A percentile compares a stretch with the other conserved stretches of the same genome.
Evolutionary conservation across 2,797 vertebrate species (phyloP).

Genomic region (Octomys mimax): DNA sequence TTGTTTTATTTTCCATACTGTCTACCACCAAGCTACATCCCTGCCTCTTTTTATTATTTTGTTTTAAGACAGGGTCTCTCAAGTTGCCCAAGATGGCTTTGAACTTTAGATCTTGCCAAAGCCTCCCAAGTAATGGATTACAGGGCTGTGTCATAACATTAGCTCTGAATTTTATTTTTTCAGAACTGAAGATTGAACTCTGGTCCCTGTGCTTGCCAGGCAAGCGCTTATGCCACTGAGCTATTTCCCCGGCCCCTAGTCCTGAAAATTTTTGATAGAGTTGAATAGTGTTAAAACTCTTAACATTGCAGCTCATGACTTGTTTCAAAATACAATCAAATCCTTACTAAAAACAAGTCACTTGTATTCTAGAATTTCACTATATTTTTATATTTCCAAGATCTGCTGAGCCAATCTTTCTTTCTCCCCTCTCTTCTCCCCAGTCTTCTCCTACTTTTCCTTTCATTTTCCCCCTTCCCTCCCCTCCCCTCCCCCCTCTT

Average conservation of each 20-base stretch:
- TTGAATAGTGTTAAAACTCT: slow-evolving; percentile 51
- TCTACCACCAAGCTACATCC: not conserved
- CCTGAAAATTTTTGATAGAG: slow-evolving; percentile 45
- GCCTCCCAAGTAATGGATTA: not conserved
- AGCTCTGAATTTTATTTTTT: too few species aligned
- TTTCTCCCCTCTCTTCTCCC: not conserved
- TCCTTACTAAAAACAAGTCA: not conserved
- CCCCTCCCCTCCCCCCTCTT: rapidly evolving
- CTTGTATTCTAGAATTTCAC: slow-evolving; percentile 53
- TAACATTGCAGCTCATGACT: slow-evolving; percentile 43
- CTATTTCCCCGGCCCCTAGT: not conserved
- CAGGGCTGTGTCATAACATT: not conserved
- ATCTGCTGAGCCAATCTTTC: not conserved
- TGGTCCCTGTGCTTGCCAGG: too few species aligned
- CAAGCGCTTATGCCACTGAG: too few species aligned
- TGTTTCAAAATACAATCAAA: slow-evolving; percentile 56
- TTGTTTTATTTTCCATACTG: not conserved
- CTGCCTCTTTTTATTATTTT: not conserved
- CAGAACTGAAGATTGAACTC: too few species aligned
- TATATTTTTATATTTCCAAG: slow-evolving; percentile 51
- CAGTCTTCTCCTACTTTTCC: not conserved
- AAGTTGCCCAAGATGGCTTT: not conserved
- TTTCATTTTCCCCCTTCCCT: not conserved
- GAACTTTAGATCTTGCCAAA: not conserved
- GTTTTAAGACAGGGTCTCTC: not conserved